Conservation (phyloP, 2,797 vertebrate species). For the Rhincodon typus region DNA sequence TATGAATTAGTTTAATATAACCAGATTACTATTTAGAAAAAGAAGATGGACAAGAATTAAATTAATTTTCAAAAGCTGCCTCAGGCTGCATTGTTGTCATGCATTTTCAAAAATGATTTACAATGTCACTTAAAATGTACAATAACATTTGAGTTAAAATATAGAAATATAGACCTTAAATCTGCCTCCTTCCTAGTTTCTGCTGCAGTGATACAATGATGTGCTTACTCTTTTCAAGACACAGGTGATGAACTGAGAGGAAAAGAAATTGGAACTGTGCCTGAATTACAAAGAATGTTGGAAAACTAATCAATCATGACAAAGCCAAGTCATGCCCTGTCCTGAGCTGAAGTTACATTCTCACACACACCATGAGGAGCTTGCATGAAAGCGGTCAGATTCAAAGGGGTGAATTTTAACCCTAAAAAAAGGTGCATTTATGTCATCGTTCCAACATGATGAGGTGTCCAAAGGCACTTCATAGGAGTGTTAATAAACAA, state of each 20-base stretch:
- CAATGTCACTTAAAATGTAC: neutral
- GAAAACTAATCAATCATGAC: neutral
- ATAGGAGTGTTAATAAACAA: neutral
- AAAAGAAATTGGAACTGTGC: neutral
- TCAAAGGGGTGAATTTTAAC: neutral
- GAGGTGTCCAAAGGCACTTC: no score
- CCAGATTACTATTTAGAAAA: neutral
- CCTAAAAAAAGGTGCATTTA: neutral
- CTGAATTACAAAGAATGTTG: neutral
- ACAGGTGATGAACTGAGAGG: neutral
- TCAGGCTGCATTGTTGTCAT: neutral
- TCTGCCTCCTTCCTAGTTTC: neutral
- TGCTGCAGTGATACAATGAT: neutral
- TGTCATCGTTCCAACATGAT: neutral
- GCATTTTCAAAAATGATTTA: neutral
- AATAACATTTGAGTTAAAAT: neutral
- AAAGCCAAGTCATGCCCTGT: neutral
- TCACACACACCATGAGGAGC: neutral
- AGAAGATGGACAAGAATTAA: neutral
- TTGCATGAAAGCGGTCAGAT: neutral
- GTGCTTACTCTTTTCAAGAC: neutral
- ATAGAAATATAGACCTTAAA: conserved; percentile 5
- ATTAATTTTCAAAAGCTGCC: neutral
- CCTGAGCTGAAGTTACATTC: neutral
- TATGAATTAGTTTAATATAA: neutral